These are phyloP conservation scores for Muntiacus reevesi DNA, from an alignment of 2,113 vertebrate genomes.

Conservation along the genomic window DNA sequence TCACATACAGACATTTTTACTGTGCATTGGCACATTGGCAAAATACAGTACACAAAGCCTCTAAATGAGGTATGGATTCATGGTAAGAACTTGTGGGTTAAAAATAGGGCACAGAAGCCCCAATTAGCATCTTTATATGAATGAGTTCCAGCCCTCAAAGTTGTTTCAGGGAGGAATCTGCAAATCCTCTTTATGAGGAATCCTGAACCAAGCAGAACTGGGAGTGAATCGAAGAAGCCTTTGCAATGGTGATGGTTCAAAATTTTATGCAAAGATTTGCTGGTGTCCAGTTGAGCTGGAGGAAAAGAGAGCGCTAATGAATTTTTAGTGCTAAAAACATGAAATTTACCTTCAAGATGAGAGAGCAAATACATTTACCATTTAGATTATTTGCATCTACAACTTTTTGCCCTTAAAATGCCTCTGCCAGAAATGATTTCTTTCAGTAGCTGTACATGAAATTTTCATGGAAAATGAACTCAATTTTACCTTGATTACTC, in stretches of 20 bases:
- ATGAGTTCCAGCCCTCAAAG: background rate
- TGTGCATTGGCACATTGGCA: background rate
- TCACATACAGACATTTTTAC: background rate
- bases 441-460: background rate
- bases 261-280: background rate
- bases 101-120: background rate
- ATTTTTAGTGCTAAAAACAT: background rate
- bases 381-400: slow-evolving; percentile 18
- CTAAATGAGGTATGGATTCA: background rate
- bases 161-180: background rate
- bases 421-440: background rate
- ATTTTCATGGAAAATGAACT: slow-evolving; percentile 50
- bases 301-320: background rate
- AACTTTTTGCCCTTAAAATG: slow-evolving; percentile 30
- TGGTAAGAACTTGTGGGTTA: background rate
- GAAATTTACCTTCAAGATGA: slow-evolving; percentile 24
- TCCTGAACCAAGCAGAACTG: background rate
- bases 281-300: background rate
- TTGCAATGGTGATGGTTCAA: background rate
- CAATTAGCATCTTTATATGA: background rate
- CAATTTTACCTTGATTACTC: slow-evolving; percentile 41
- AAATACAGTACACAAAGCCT: background rate
- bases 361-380: slow-evolving; percentile 7
- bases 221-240: background rate
- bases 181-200: background rate